Evolutionary conservation across 2,888 invertebrate genomes (phyloP), one percentile per base, ranked within the genome.

Genomic region (Epistrophe eligans): DNA sequence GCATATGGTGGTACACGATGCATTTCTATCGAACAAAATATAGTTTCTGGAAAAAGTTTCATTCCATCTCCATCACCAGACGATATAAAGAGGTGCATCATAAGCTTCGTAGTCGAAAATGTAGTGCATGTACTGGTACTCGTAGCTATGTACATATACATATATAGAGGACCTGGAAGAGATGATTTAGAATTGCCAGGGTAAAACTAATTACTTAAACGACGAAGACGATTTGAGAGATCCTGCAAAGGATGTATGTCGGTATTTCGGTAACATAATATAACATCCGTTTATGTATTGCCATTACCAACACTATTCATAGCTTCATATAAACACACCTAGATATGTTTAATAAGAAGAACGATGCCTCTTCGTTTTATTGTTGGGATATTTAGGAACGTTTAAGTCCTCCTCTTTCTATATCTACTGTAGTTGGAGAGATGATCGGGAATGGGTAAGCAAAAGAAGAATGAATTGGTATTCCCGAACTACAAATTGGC

Each of bases 181-280:
- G 71, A 76, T 72, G 77, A 85, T 81, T 85, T 85, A 73, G 85
- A 85, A 85, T 81, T 85, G 58, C 58, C 70, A 62, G 70, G 60
- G 77, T 77, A 82, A 79, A 85, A 85, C 82, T 85, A 85, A 85
- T 85, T 85, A 85, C 81, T 77, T 70, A 82, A 85, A 73, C 85
- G 64, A 73, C 35, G 72, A 81, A 70, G 81, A 85, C 67, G 71
- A 79, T 79, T 85, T 81, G 32, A 70, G 58, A 50, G 50, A 50
- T 60, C 58, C 72, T 62, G 57, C 55, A 64, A 64, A 70, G 52
- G 70, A 70, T 81, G 48, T 77, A 24, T 77, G 64, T 71, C 40
- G 50, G 48, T 77, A 32, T 77, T 57, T 71, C 40, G 50, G 62
- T 43, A 45, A 67, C 50, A 50, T 38, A 38, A 67, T 50, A 50